Evolutionary conservation across 2,888 invertebrate genomes (phyloP).

Genomic region (Drosophila anomalipes): DNA sequence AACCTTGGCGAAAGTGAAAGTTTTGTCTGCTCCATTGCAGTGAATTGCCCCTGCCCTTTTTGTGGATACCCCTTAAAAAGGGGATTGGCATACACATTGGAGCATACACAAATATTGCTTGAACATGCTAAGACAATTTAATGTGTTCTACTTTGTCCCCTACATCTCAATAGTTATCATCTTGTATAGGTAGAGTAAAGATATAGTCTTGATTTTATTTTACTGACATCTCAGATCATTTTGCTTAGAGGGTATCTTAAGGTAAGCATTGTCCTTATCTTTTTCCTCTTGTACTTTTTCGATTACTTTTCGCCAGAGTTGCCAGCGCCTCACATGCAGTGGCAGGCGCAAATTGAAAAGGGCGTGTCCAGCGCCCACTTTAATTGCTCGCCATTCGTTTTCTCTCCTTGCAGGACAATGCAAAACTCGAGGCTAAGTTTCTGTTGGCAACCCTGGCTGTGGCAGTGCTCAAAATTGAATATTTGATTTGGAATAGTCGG

Average conservation of each 20-base stretch:
- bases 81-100: not conserved
- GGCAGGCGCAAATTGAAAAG: conserved; percentile 32
- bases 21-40: conserved; percentile 49
- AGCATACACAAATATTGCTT: not conserved
- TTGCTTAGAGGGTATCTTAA: not conserved
- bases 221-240: not conserved
- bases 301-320: conserved; percentile 40
- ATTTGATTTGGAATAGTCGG: conserved; percentile 61
- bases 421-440: not conserved
- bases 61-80: conserved; percentile 28
- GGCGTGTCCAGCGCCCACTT: conserved; percentile 32
- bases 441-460: conserved; percentile 15
- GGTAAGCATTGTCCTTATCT: not conserved
- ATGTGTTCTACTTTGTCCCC: not conserved
- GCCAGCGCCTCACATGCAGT: conserved; percentile 29
- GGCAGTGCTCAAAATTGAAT: conserved; percentile 58
- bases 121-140: not conserved
- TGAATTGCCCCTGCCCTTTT: conserved; percentile 1
- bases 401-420: not conserved
- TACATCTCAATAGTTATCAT: not conserved
- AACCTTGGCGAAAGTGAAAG: conserved; percentile 47
- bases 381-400: not conserved
- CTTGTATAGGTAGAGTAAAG: not conserved
- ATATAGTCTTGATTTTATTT: not conserved
- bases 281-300: conserved; percentile 4